A percentile compares a stretch with the other conserved stretches of the same genome.
Conservation (phyloP, 2,113 vertebrate genomes). For the Irena cyanogastra region DNA sequence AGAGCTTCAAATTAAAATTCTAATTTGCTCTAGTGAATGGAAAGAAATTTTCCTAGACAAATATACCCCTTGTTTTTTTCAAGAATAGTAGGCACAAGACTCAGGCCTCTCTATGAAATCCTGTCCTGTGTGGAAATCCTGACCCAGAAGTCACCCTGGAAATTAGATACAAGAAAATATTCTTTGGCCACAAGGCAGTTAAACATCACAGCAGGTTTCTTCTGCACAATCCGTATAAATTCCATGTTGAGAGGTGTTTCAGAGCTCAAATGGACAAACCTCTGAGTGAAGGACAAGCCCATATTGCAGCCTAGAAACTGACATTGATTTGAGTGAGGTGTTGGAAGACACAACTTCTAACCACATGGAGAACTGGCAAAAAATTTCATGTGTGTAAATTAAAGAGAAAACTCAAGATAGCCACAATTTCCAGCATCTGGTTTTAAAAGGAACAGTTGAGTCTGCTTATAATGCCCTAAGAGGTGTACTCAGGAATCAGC, state of each 20-base stretch:
- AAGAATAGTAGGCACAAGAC: not conserved
- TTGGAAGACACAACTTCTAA: not conserved
- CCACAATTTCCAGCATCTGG: not conserved
- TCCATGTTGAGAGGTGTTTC: not conserved
- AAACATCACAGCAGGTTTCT: not conserved
- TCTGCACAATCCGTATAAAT: not conserved
- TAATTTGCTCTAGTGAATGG: not conserved
- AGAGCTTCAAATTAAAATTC: not conserved
- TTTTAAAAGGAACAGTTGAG: not conserved
- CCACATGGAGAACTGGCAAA: not conserved
- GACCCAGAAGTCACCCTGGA: not conserved
- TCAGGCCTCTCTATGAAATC: not conserved
- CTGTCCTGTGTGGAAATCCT: not conserved
- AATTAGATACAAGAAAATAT: not conserved
- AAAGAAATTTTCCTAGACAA: not conserved
- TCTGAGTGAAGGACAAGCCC: not conserved
- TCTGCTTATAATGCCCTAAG: not conserved
- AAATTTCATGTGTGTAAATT: not conserved
- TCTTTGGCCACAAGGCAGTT: not conserved
- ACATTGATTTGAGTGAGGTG: not conserved
- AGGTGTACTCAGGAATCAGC: not conserved
- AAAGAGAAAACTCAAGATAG: not conserved
- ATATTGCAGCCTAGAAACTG: not conserved
- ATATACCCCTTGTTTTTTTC: not conserved
- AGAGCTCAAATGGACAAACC: not conserved